These are phyloP conservation scores for Sarcophaga variegata DNA, from an alignment of 2,888 invertebrate species.

Conservation along the genomic window DNA sequence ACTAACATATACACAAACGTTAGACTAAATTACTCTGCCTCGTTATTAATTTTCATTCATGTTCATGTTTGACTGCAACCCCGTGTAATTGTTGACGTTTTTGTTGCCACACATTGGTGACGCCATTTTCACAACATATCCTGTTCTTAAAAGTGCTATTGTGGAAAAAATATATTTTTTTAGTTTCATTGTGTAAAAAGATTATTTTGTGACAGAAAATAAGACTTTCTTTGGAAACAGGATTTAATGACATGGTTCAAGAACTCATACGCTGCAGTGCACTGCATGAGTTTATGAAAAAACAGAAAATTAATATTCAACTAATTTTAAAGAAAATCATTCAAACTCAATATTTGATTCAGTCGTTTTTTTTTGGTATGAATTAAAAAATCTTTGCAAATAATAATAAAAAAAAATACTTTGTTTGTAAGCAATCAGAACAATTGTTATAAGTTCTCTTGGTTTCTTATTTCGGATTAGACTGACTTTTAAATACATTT, in stretches of 20 bases:
- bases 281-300: neutral
- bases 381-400: too few species aligned
- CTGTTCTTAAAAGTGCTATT: conserved; percentile 6
- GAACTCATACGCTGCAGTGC: neutral
- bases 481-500: neutral
- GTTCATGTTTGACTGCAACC: conserved; percentile 54
- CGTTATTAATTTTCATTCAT: conserved; percentile 73
- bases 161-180: neutral
- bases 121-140: conserved; percentile 34
- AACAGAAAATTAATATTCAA: neutral
- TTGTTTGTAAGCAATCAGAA: too few species aligned
- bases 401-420: too few species aligned
- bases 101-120: conserved; percentile 34
- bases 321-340: too few species aligned
- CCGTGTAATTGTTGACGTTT: conserved; percentile 40
- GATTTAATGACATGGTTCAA: too few species aligned
- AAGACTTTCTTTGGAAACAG: too few species aligned
- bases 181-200: neutral
- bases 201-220: neutral
- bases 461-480: too few species aligned
- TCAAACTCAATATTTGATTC: too few species aligned
- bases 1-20: conserved; percentile 31
- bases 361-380: too few species aligned
- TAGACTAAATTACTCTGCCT: conserved; percentile 73
- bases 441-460: too few species aligned